Evolutionary conservation across 2,113 vertebrate genomes (phyloP), one percentile per base, ranked within the genome.

Genomic region (Zosterops pallidus): DNA sequence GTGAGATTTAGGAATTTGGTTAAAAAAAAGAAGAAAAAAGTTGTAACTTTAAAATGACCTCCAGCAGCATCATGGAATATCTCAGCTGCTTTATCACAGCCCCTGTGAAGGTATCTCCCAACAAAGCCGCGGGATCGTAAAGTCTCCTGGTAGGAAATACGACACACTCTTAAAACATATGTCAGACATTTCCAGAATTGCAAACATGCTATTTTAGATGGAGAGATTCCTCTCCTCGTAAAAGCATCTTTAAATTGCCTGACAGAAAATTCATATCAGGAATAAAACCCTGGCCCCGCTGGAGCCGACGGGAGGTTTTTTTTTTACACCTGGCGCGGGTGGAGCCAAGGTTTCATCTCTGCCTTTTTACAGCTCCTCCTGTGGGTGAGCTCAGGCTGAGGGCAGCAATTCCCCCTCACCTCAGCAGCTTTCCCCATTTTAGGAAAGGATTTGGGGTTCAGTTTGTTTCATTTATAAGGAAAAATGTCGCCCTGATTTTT

Each of bases 81-180:
- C 79, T 92, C 31, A 28, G 64, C 90, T 92, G 24, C 75, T 95
- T 96, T 94, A 95, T 94, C 85, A 5, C 82, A 71, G 75, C 59
- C 63, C 67, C 47, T 12, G 10, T 8, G 50, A 26, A 75, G 76
- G 53, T 49, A 31, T 59, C 92, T 92, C 82, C 93, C 86, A 84
- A 78, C 76, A 84, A 71, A 47, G 59, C 83, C 24, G 6, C 9
- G 11, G 69, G 47, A 49, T 62, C 90, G 8, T 94, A 95, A 96
- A 95, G 89, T 60, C 94, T 62, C 79, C 93, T 49, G 10, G 88
- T 7, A 95, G 90, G 86, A 97, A 97, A 94, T 94, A 95, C 75
- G 90, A 90, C 90, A 93, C 92, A 90, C 92, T 96, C 93, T 33
- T 94, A 96, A 93, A 97, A 92, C 92, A 96, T 94, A 93, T 95